phyloP scores from a whole-genome alignment of 2,113 vertebrate genomes.

The Neolamprologus falcicula region DNA sequence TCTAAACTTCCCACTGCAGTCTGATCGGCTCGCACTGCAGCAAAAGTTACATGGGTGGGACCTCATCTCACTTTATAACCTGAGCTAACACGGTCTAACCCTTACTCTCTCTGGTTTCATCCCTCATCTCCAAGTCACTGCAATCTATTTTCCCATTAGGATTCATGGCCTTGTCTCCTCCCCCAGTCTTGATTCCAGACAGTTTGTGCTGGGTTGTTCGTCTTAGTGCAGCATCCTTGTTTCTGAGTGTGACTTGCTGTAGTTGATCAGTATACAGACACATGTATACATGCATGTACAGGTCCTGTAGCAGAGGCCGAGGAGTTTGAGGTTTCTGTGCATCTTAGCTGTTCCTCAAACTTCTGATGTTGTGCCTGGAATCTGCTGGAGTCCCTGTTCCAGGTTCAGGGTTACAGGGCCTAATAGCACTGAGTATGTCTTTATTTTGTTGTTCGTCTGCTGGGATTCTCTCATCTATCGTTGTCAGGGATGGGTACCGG shows the following conservation, averaged over 20 bases:
- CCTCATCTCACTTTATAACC: neutral
- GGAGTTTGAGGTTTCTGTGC: neutral
- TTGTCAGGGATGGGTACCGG: neutral
- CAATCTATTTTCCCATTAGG: neutral
- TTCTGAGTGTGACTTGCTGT: neutral
- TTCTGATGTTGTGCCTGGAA: neutral
- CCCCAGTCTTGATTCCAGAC: neutral
- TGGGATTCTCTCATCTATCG: neutral
- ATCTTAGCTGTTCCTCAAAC: neutral
- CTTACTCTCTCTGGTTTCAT: neutral
- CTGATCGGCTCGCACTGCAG: conserved; percentile 31
- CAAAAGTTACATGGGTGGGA: conserved; percentile 16
- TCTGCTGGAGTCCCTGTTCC: neutral
- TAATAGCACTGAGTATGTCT: neutral
- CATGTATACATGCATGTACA: accelerated
- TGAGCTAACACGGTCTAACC: neutral
- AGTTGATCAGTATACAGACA: neutral
- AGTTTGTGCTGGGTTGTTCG: neutral
- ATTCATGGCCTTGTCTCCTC: neutral
- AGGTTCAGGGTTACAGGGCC: neutral
- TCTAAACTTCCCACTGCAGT: conserved; percentile 27
- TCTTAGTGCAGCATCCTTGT: neutral
- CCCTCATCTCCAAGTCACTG: neutral
- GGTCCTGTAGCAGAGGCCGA: neutral
- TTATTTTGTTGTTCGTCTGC: neutral